Evolutionary conservation across 2,888 invertebrate species (phyloP).

Genomic region (Rhyacophila evoluta): DNA sequence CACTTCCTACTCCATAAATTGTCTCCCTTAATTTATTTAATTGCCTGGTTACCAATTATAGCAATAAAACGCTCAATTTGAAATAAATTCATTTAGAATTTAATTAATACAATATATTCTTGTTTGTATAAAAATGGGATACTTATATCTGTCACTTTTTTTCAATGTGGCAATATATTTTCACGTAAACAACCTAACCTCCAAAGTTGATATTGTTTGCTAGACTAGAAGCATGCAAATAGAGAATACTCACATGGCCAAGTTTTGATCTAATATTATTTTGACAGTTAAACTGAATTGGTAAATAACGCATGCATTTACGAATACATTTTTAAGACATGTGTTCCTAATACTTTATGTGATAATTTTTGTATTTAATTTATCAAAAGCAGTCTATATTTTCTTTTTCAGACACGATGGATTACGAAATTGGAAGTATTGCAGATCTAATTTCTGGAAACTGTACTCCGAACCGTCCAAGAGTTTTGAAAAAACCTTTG

Average conservation of each 20-base stretch:
- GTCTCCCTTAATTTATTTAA: too few relatives aligned
- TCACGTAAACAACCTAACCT: not conserved
- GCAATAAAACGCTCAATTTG: too few relatives aligned
- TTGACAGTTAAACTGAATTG: not conserved
- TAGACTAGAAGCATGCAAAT: not conserved
- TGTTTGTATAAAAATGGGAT: too few relatives aligned
- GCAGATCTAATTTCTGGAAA: conserved; percentile 72
- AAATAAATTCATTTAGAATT: too few relatives aligned
- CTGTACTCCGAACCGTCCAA: conserved; percentile 69
- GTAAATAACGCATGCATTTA: not conserved
- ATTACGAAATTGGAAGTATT: conserved; percentile 71
- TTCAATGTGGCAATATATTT: not conserved
- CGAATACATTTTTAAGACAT: not conserved
- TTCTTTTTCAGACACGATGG: conserved; percentile 60
- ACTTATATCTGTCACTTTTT: too few relatives aligned
- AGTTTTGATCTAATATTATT: not conserved
- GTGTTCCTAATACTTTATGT: not conserved
- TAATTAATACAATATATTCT: too few relatives aligned
- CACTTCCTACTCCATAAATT: too few relatives aligned
- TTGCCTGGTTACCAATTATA: too few relatives aligned
- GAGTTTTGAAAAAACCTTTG: conserved; percentile 62
- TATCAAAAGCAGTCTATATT: too few relatives aligned
- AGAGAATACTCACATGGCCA: not conserved
- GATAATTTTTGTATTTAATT: not conserved
- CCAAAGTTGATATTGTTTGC: not conserved